Conservation (phyloP, 2,797 vertebrate genomes). For the Heliangelus exortis region DNA sequence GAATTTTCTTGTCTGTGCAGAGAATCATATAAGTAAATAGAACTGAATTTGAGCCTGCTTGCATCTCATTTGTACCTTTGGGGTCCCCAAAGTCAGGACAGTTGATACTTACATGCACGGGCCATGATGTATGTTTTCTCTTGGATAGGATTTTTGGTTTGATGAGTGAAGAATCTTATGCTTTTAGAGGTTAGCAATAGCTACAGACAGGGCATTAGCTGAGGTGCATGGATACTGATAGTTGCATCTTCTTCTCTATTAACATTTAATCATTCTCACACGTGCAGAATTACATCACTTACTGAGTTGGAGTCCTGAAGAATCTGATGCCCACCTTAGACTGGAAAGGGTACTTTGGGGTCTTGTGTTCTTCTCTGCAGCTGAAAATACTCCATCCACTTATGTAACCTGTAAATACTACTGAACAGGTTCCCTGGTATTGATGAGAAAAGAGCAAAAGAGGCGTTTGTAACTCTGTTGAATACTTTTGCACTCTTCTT, state of each 20-base stretch:
- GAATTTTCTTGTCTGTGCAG: conserved; percentile 19
- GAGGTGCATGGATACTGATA: neutral
- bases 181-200: neutral
- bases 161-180: neutral
- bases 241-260: neutral
- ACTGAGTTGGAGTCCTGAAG: neutral
- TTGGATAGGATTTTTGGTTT: neutral
- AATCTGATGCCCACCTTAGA: neutral
- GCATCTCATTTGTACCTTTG: neutral
- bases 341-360: neutral
- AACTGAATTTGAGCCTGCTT: neutral
- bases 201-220: neutral
- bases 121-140: neutral
- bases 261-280: neutral
- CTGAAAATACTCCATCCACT: neutral
- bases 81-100: neutral
- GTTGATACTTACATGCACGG: neutral
- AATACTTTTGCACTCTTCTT: neutral
- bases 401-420: neutral
- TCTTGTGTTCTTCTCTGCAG: neutral
- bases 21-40: conserved; percentile 36
- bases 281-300: neutral
- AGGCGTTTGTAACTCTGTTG: neutral
- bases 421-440: neutral
- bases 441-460: neutral